A percentile compares a stretch with the other conserved stretches of the same genome.
phyloP scores from a whole-genome alignment of 2,113 vertebrate species.

The Vanacampus margaritifer region DNA sequence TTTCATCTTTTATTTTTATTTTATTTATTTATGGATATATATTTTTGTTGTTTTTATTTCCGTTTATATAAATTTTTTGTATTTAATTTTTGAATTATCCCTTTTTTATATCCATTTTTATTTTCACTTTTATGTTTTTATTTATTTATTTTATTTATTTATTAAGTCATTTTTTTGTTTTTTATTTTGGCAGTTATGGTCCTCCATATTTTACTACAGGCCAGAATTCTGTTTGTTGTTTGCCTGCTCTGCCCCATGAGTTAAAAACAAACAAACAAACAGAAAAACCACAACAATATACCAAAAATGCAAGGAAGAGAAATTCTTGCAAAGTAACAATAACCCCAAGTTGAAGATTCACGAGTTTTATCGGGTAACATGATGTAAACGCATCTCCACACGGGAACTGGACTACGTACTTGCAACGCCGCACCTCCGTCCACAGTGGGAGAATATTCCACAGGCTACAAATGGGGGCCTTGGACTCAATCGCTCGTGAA shows the following conservation, averaged over 20 bases:
- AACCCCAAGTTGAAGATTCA: not conserved
- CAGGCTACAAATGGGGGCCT: not conserved
- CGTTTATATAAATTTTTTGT: no score
- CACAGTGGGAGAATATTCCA: not conserved
- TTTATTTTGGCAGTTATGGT: no score
- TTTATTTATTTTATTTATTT: no score
- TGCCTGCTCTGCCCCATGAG: not conserved
- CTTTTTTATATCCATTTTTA: no score
- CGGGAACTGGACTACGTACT: not conserved
- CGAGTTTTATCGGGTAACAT: not conserved
- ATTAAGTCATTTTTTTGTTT: no score
- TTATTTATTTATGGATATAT: no score
- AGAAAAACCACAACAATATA: not conserved
- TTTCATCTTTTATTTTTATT: no score
- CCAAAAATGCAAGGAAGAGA: not conserved
- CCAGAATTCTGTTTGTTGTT: not conserved
- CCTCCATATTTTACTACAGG: not conserved
- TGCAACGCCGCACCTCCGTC: not conserved
- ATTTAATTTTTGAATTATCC: no score
- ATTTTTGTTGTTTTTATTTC: no score
- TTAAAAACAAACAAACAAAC: not conserved
- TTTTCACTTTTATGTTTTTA: no score
- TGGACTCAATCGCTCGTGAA: not conserved
- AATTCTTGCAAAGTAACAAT: not conserved
- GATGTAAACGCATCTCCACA: not conserved